These are phyloP conservation scores for Ctenosaura bakeri DNA, from an alignment of 2,797 vertebrate species.

Conservation along the genomic window DNA sequence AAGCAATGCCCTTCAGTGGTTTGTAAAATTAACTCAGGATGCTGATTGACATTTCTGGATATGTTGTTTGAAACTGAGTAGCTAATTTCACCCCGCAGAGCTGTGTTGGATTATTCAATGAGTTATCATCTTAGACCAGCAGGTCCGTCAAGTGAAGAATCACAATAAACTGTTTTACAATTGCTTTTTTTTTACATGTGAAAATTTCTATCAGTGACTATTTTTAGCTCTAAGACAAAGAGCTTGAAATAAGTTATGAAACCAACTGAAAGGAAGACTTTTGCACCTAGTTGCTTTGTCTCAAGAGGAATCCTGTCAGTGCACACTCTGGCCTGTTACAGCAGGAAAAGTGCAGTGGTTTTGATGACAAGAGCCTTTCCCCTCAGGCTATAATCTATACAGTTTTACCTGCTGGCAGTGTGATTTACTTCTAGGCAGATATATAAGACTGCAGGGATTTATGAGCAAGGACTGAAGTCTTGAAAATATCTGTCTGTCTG, in stretches of 20 bases:
- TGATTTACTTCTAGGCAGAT: not conserved
- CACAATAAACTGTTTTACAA: not conserved
- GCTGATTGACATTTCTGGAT: not conserved
- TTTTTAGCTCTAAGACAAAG: not conserved
- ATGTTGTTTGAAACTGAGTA: conserved; percentile 4
- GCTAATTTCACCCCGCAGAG: not conserved
- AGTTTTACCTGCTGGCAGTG: not conserved
- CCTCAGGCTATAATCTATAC: not conserved
- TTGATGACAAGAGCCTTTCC: not conserved
- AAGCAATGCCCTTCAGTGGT: not conserved
- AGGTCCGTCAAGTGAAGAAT: not conserved
- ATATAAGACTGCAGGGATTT: not conserved
- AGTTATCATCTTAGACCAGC: not conserved
- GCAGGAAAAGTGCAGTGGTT: not conserved
- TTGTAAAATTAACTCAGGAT: not conserved
- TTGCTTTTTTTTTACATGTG: not conserved
- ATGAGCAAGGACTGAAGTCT: not conserved
- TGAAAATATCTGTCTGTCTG: too few species aligned
- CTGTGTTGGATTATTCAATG: conserved; percentile 14
- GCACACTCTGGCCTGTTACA: not conserved
- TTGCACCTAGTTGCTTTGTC: not conserved
- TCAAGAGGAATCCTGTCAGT: not conserved
- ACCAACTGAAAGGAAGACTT: not conserved
- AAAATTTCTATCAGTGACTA: not conserved
- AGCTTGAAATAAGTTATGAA: not conserved